A percentile compares a stretch with the other conserved stretches of the same genome.
These are phyloP conservation scores for Hesperia comma DNA, from an alignment of 2,888 invertebrate species.

Conservation along the genomic window DNA sequence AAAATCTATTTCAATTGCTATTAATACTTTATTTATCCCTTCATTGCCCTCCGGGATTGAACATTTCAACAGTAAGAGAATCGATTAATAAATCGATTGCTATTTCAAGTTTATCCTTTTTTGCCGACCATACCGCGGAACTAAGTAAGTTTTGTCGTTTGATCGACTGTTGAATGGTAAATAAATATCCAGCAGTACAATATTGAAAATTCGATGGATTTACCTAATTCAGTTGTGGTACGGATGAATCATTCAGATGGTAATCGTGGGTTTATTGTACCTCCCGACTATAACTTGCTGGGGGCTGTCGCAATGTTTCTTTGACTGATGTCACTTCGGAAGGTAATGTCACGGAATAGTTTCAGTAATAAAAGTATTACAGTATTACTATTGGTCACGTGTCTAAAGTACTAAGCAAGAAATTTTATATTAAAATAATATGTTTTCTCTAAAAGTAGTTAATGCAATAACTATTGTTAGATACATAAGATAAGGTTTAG, in stretches of 20 bases:
- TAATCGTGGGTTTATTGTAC: conserved; percentile 23
- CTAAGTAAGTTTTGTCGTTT: conserved; percentile 26
- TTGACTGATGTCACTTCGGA: neutral
- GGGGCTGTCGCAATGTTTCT: conserved; percentile 2
- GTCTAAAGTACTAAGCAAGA: no score
- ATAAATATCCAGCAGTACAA: conserved; percentile 31
- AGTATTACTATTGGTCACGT: no score
- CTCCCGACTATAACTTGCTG: conserved; percentile 14
- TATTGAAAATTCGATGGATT: conserved; percentile 37
- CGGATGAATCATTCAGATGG: conserved; percentile 28
- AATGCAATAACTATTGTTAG: no score
- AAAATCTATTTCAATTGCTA: neutral
- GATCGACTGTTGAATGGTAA: conserved; percentile 33
- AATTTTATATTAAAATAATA: no score
- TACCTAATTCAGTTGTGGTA: conserved; percentile 30
- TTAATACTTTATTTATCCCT: no score
- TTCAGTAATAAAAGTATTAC: no score
- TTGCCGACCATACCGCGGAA: conserved; percentile 18
- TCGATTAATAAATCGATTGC: neutral
- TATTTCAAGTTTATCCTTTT: neutral
- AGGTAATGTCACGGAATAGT: no score
- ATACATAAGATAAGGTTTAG: no score
- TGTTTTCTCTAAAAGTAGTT: no score
- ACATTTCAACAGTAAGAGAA: no score
- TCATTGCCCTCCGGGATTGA: no score